Evolutionary conservation across 2,113 vertebrate genomes (phyloP).

Genomic region (human (Homo sapiens)): DNA sequence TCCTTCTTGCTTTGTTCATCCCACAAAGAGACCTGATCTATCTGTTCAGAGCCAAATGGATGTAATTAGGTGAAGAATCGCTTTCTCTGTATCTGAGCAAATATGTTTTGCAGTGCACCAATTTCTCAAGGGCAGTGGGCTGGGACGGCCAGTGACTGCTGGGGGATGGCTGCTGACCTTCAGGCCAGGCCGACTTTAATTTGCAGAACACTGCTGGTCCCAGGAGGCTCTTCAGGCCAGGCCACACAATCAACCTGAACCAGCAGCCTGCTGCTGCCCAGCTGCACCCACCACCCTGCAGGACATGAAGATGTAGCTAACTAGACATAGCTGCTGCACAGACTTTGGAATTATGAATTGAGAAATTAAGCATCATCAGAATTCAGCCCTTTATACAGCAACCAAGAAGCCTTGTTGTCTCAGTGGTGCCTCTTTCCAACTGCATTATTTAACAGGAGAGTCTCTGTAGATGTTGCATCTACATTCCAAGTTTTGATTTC

Average conservation of each 20-base stretch:
- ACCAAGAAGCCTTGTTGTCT: conserved; percentile 55
- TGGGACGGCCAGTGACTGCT: conserved; percentile 67
- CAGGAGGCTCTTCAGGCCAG: conserved; percentile 79
- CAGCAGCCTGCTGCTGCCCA: conserved; percentile 62
- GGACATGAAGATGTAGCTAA: conserved; percentile 67
- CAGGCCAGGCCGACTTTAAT: conserved; percentile 81
- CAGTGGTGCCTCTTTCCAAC: conserved; percentile 25
- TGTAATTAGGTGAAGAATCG: conserved; percentile 71
- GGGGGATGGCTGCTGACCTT: conserved; percentile 77
- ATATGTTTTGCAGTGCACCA: conserved; percentile 66
- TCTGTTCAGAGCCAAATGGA: conserved; percentile 51
- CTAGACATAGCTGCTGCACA: background rate
- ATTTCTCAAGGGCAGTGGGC: conserved; percentile 74
- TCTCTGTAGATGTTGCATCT: background rate
- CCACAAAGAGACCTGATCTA: conserved; percentile 41
- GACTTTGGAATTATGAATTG: conserved; percentile 29
- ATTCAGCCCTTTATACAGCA: conserved; percentile 46
- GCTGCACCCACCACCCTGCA: conserved; percentile 73
- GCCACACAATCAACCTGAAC: conserved; percentile 75
- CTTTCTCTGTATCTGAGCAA: conserved; percentile 67
- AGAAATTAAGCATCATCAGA: conserved; percentile 48
- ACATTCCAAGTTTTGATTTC: background rate
- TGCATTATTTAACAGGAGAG: conserved; percentile 45
- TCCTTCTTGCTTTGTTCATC: conserved; percentile 27
- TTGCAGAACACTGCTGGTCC: conserved; percentile 79